phyloP scores from a whole-genome alignment of 2,113 vertebrate species.

The Triplophysa siluroides region DNA sequence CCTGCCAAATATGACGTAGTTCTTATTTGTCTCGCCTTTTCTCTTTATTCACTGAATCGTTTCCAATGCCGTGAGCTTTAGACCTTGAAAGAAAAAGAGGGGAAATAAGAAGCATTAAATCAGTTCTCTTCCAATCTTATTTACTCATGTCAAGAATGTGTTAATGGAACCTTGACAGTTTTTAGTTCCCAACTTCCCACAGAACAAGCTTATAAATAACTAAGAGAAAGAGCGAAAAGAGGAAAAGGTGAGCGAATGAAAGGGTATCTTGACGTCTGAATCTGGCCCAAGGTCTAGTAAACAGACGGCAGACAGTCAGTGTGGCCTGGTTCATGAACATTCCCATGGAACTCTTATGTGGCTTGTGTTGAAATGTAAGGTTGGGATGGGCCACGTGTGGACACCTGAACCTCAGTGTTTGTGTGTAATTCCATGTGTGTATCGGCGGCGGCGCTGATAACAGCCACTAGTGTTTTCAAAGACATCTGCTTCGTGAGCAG shows the following conservation, averaged over 20 bases:
- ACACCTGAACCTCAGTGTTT: constrained; percentile 63
- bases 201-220: neutral
- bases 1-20: constrained; percentile 48
- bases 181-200: too few relatives aligned
- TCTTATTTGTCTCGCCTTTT: constrained; percentile 40
- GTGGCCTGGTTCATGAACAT: neutral
- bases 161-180: too few relatives aligned
- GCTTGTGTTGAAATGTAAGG: constrained; percentile 35
- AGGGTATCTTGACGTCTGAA: constrained; percentile 29
- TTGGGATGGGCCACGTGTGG: constrained; percentile 60
- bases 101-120: constrained; percentile 47
- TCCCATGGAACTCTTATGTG: constrained; percentile 48
- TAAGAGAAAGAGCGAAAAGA: neutral
- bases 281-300: constrained; percentile 37
- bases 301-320: constrained; percentile 44
- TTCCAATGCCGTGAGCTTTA: constrained; percentile 58
- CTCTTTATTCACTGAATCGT: constrained; percentile 37
- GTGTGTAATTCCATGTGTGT: constrained; percentile 21
- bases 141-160: too few relatives aligned
- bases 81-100: constrained; percentile 39
- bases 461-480: neutral
- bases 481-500: neutral
- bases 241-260: neutral
- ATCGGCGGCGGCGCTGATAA: constrained; percentile 5
- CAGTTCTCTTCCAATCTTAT: neutral